Evolutionary conservation across 2,888 invertebrate species (phyloP), one percentile per base, ranked within the genome.

Genomic region (Ophraella communa): DNA sequence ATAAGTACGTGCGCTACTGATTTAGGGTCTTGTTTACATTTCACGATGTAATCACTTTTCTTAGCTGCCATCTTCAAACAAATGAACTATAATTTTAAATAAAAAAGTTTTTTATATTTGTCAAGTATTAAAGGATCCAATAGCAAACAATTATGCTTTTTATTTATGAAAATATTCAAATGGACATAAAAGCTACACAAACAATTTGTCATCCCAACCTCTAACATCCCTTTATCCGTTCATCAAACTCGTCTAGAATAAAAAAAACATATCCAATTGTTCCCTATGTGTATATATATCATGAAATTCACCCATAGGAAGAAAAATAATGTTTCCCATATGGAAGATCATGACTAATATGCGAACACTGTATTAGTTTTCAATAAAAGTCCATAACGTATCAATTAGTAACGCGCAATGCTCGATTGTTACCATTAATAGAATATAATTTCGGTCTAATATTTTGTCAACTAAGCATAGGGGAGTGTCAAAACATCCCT

Each of bases 401-500:
- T 75, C 77, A 77, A 77, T 77, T 77, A 77, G 76, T 67, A 70
- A 75, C 72, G 75, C 75, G 74, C 74, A 74, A 77, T 74, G 75
- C 72, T 67, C 76, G 73, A 76, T 77, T 77, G 76, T 76, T 70
- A 74, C 72, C 67, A 74, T 75, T 77, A 77, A 77, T 76, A 75
- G 76, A 75, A 75, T 69, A 71, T 74, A 69, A 74, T 77, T 75
- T 71, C 65, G 72, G 69, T 71, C 70, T 52, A 72, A 76, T 75
- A 74, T 77, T 77, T 74, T 77, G 76, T 75, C 76, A 77, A 76
- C 76, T 77, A 77, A 77, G 76, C 77, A 73, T 52, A 73, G 73
- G 76, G 77, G 77, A 65, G 77, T 77, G 77, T 77, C 76, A 76
- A 62, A 76, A 73, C 70, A 72, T 69, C 75, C 75, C 76, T 69